Base-by-base conservation (phyloP, 2,797 vertebrate species). In the Vireo griseus region DNA sequence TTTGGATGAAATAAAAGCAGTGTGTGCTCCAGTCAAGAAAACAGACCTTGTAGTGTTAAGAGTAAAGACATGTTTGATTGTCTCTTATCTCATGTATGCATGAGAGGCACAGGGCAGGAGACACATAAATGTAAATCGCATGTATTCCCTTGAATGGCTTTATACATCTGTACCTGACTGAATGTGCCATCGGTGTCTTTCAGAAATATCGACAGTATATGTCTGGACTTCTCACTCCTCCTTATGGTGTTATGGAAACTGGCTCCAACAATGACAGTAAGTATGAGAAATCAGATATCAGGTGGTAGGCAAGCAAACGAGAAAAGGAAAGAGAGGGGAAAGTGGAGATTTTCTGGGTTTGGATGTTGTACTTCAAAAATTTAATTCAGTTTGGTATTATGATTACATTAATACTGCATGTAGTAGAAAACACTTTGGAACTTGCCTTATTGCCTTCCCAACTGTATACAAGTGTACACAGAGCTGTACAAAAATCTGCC, bases 191-290 rank as follows among this genome's bases (percentile, higher is more conserved):
- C 15, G 6, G 94, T 94, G 95, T 97, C 97, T 98, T 97, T 86
- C 96, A 99, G 99, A 99, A 98, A 98, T 99, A 99, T 96, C 99
- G 98, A 95, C 98, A 98, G 95, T 99, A 98, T 96, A 99, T 99
- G 99, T 99, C 99, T 96, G 99, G 98, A 95, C 98, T 99, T 84
- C 98, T 99, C 69, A 98, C 98, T 97, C 99, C 99, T 96, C 99
- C 99, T 47, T 99, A 99, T 97, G 99, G 99, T 97, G 99, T 99
- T 98, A 99, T 99, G 98, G 99, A 99, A 97, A 99, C 98, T 59
- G 97, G 97, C 88, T 98, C 98, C 94, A 98, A 98, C 95, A 98
- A 98, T 97, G 98, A 99, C 97, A 98, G 99, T 99, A 98, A 99
- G 99, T 99, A 87, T 66, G 48, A 88, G 77, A 84, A 73, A 66